phyloP scores from a whole-genome alignment of 1,140 invertebrate species.

The Colletes latitarsis region DNA sequence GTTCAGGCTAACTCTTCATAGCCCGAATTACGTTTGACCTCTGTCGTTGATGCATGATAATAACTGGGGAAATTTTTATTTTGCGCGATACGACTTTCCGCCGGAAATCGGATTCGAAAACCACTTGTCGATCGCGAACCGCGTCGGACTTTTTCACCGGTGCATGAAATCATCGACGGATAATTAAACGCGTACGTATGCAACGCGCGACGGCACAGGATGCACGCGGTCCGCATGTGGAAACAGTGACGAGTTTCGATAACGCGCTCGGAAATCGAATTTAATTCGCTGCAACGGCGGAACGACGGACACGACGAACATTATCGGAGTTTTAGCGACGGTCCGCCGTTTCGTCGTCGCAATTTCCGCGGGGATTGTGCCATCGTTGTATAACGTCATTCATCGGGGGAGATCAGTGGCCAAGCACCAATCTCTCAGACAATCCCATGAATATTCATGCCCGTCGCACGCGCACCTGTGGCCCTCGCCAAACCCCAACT shows the following conservation, averaged over 20 bases:
- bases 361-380: neutral
- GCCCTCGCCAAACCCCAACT: neutral
- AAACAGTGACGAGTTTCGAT: neutral
- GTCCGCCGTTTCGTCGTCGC: neutral
- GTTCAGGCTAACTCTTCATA: too few species aligned
- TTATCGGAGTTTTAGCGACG: neutral
- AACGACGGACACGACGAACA: too few species aligned
- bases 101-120: too few species aligned
- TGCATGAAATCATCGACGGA: neutral
- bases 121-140: neutral
- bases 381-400: neutral
- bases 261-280: neutral
- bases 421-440: neutral
- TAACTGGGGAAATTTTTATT: too few species aligned
- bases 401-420: neutral
- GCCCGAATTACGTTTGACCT: too few species aligned
- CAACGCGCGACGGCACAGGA: neutral
- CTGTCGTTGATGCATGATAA: too few species aligned
- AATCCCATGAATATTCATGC: conserved; percentile 17
- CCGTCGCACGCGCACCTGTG: neutral
- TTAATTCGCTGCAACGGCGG: too few species aligned
- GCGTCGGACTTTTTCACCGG: too few species aligned
- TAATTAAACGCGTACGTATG: neutral
- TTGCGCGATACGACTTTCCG: too few species aligned
- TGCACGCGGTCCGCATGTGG: neutral